Base-by-base conservation (phyloP, 2,888 invertebrate species). In the Drosophila suboccidentalis region DNA sequence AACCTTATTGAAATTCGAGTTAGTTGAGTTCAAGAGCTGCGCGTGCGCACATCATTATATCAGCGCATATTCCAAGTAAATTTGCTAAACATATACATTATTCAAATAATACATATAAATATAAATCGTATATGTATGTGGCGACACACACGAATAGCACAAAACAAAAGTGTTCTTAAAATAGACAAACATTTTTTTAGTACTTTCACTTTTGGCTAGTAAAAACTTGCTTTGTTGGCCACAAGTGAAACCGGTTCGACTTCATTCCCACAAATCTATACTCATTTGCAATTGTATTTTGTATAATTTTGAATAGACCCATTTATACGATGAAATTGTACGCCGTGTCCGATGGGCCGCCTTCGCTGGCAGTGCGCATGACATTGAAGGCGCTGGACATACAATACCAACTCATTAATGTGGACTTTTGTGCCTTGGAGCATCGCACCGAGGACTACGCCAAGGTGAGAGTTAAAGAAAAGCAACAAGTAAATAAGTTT, bases 261-360 rank as follows among this genome's bases (percentile, higher is more conserved):
- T 22, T 68, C 15, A 19, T 38, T 54, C n/a, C 46, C 41, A 67
- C 44, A 60, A 38, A 32, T 9, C 39, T 39, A 64, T 22, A 57
- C 39, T 67, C 2, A 71, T 61, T 68, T 63, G 22, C 17, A 60
- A 36, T 57, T 47, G 15, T 13, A 1, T 62, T 64, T 71, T 58
- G 22, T 50, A 8, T 34, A 19, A 32, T 39, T 61, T 64, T 58
- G 11, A 11, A 54, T 65, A 91, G 91, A 74, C 80, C 85, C 58
- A 84, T 87, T 65, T 87, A 80, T 57, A 82, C 87, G 34, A 93
- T 96, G 91, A 96, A 96, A 89, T 91, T 97, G 46, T 96, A 96
- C 87, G 94, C 94, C 50, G 95, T 96, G 57, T 95, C 95, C 4
- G 96, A 96, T 93, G 96, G 96, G 1, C 96, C 96, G 2, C 96